Percentiles rank a stretch among this genome's conserved stretches.
These are phyloP conservation scores for Lontra canadensis DNA, from an alignment of 2,113 vertebrate genomes.

Conservation along the genomic window DNA sequence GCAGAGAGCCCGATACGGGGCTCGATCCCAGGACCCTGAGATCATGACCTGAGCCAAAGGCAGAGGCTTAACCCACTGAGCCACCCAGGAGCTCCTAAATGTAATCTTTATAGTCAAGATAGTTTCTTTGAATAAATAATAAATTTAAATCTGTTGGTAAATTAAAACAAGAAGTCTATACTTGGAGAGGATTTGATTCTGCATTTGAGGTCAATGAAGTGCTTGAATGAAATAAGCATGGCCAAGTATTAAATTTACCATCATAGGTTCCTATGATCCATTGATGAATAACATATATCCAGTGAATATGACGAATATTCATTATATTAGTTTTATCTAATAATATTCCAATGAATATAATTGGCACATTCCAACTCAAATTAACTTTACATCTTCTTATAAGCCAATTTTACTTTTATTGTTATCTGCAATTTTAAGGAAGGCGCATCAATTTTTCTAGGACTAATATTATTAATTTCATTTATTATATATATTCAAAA, in stretches of 20 bases:
- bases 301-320: too few species aligned
- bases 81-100: not conserved
- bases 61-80: too few species aligned
- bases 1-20: too few species aligned
- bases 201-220: not conserved
- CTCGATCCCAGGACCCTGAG: too few species aligned
- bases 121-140: not conserved
- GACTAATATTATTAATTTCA: not conserved
- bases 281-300: conserved; percentile 3
- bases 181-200: not conserved
- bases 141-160: not conserved
- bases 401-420: not conserved
- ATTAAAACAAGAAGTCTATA: not conserved
- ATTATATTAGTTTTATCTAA: too few species aligned
- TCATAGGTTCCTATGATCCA: not conserved
- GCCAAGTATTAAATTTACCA: not conserved
- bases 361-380: not conserved
- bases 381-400: not conserved
- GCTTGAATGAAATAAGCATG: not conserved
- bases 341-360: not conserved
- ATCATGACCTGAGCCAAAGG: too few species aligned
- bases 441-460: not conserved
- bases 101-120: not conserved
- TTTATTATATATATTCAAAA: not conserved
- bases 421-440: not conserved